phyloP scores from a whole-genome alignment of 2,888 invertebrate species.

The Catotricha subobsoleta region DNA sequence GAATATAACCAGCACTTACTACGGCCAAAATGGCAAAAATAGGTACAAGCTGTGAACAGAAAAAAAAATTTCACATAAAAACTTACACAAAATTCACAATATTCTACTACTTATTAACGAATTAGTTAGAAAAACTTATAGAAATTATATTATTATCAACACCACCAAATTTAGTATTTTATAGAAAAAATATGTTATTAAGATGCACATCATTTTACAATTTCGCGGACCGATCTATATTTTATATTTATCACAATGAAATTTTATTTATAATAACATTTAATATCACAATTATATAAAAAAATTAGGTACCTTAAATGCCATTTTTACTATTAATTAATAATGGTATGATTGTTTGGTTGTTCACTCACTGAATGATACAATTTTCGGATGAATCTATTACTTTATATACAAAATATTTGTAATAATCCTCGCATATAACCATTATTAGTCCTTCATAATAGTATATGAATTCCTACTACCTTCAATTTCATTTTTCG shows the following conservation, averaged over 20 bases:
- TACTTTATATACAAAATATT: conserved; percentile 7
- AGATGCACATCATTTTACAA: conserved; percentile 2
- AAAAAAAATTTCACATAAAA: too few relatives aligned
- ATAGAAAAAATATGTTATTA: background rate
- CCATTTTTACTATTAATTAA: background rate
- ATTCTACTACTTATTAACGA: too few relatives aligned
- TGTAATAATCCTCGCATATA: too few relatives aligned
- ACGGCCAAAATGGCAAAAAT: conserved; percentile 14
- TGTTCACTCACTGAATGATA: conserved; percentile 5
- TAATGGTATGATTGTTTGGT: background rate
- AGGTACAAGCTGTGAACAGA: conserved; percentile 14
- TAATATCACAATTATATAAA: background rate
- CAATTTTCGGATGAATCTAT: background rate
- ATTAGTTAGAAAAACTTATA: too few relatives aligned
- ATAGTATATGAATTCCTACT: too few relatives aligned
- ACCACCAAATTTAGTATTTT: background rate
- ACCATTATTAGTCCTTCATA: too few relatives aligned
- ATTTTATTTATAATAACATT: background rate
- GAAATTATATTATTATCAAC: too few relatives aligned
- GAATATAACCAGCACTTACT: conserved; percentile 16
- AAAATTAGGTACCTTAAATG: conserved; percentile 1
- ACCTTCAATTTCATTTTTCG: conserved; percentile 3
- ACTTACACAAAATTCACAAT: too few relatives aligned
- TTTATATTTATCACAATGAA: too few relatives aligned
- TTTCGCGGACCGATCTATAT: too few relatives aligned